Conservation (phyloP, 64 coral and sea anemone genomes). For the Astreopora myriophthalma region DNA sequence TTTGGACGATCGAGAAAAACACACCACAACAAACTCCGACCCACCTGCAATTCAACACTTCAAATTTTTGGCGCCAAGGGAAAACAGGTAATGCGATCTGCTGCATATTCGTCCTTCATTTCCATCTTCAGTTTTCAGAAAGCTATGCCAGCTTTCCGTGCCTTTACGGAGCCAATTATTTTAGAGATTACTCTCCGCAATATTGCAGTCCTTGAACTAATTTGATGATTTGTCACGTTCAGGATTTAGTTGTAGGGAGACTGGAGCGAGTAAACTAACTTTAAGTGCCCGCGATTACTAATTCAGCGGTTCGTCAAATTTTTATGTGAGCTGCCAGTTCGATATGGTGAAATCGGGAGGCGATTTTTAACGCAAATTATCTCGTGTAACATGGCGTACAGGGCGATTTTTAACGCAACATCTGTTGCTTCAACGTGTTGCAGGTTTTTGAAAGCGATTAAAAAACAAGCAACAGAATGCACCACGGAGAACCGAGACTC, state of each 20-base stretch:
- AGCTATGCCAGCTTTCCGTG: background rate
- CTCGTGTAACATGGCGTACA: no score
- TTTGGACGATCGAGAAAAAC: background rate
- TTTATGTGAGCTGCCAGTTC: no score
- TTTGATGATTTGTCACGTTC: background rate
- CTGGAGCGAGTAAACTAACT: background rate
- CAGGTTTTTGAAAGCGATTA: background rate
- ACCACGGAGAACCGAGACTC: no score
- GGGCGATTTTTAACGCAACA: no score
- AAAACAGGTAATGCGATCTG: background rate
- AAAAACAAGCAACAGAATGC: no score
- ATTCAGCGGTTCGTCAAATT: background rate
- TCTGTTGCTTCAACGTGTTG: no score
- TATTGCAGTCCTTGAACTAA: background rate
- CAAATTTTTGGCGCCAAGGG: constrained; percentile 49
- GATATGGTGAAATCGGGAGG: no score
- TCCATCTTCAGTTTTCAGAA: background rate
- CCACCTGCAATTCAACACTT: background rate
- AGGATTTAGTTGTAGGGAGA: background rate
- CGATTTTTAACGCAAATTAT: no score
- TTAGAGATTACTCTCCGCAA: background rate
- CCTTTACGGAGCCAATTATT: background rate
- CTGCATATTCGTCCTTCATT: background rate
- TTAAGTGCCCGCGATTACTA: background rate
- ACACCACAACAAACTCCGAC: background rate